Evolutionary conservation across 37 sponge, comb jelly and placozoan genomes (phyloP).

Genomic region (Agelas oroides): DNA sequence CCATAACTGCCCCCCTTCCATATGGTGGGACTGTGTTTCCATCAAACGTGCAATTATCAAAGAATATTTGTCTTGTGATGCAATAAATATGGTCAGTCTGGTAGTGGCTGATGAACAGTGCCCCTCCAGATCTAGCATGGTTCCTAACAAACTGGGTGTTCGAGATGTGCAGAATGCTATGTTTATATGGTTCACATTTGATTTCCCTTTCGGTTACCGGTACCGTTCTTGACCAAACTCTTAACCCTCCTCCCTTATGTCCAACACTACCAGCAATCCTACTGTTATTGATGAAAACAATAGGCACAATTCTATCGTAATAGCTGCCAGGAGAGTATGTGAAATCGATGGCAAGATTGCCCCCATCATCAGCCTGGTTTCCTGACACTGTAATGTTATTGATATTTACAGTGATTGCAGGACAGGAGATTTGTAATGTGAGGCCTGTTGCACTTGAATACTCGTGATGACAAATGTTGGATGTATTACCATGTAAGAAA

Average conservation of each 20-base stretch:
- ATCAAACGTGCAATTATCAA: neutral
- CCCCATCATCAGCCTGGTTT: neutral
- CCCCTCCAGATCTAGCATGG: neutral
- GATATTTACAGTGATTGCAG: neutral
- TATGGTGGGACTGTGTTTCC: conserved; percentile 1
- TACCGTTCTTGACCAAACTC: neutral
- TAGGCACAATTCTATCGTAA: neutral
- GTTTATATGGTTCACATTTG: no score
- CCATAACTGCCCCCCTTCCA: neutral
- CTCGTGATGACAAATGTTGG: neutral
- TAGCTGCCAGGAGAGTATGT: neutral
- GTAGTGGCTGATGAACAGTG: neutral
- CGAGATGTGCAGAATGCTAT: neutral
- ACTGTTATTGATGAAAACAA: neutral
- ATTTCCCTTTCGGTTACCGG: no score
- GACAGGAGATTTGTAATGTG: neutral
- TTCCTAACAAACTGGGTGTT: neutral
- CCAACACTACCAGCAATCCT: neutral
- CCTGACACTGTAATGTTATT: neutral
- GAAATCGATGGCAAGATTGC: conserved; percentile 12
- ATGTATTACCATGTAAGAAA: neutral
- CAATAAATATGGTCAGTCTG: neutral
- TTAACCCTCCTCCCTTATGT: conserved; percentile 3
- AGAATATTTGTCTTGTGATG: neutral
- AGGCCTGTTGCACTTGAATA: conserved; percentile 3